Base-by-base conservation (phyloP, 2,113 vertebrate species). In the Madoqua kirkii region DNA sequence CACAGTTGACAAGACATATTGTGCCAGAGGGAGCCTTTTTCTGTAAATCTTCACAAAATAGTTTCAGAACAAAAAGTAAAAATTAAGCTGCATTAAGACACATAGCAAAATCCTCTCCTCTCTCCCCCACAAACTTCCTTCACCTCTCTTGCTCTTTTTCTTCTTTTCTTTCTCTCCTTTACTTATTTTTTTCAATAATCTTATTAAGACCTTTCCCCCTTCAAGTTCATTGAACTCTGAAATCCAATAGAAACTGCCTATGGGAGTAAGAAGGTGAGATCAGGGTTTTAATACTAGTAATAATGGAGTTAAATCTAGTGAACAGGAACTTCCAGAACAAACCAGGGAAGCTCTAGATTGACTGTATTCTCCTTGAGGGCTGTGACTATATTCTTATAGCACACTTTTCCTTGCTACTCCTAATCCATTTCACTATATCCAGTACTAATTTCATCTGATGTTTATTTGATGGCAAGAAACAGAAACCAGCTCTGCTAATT, bases 31-130 rank as follows among this genome's bases (percentile, higher is more conserved):
- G 36, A 36, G 31, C 3, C 48, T 89, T 93, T 82, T 89, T 67
- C 86, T 89, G 71, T 43, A 89, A 96, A 79, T 62, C 45, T 67
- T 85, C 52, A 87, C 59, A 87, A 67, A 93, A 74, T 31, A 60
- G 8, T 87, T 98, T n/a, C 60, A 93, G 29, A 95, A 86, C 17
- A 23, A 83, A 91, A 95, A 94, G 45, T 55, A 59, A 96, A 97
- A 93, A 88, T 95, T 54, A 71, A 85, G 54, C 83, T 23, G 36
- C 23, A 83, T 93, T 25, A 52, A 89, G 64, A 91, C 29, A 59
- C 12, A 29, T 3, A 85, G 81, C 9, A 27, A 78, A 55, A 64
- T 19, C 33, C 78, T 71, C 45, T 64, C 60, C 21, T 40, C 21
- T 50, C 13, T 36, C 25, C 78, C 33, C 17, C 15, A 60, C 15